These are phyloP conservation scores for Brachynemurus nebulosus DNA, from an alignment of 2,888 invertebrate genomes.

Conservation along the genomic window DNA sequence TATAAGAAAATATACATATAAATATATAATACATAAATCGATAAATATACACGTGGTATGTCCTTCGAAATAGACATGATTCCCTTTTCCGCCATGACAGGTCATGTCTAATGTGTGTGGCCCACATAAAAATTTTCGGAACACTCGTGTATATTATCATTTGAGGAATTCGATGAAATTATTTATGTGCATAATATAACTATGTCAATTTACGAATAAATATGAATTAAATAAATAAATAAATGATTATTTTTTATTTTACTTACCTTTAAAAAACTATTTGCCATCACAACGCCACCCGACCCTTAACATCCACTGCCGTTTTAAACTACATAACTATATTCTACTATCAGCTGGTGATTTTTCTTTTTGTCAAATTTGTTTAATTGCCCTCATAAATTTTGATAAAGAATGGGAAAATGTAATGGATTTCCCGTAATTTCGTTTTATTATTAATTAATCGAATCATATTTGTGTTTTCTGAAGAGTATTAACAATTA, in stretches of 20 bases:
- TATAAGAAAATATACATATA: too few relatives aligned
- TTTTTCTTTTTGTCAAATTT: slow-evolving; percentile 9
- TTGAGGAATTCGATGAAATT: too few relatives aligned
- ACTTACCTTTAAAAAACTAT: slow-evolving; percentile 66
- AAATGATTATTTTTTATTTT: not conserved
- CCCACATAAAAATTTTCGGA: slow-evolving; percentile 7
- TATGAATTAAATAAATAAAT: too few relatives aligned
- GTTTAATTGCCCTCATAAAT: slow-evolving; percentile 1
- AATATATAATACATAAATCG: too few relatives aligned
- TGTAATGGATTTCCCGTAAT: not conserved
- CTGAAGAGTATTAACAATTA: not conserved
- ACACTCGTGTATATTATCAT: too few relatives aligned
- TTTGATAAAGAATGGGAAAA: not conserved
- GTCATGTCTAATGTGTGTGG: slow-evolving; percentile 8
- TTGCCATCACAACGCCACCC: slow-evolving; percentile 69
- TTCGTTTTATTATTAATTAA: not conserved
- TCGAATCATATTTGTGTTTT: not conserved
- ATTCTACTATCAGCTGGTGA: not conserved
- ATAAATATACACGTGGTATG: slow-evolving; percentile 9
- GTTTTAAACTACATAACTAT: slow-evolving; percentile 25
- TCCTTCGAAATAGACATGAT: slow-evolving; percentile 5
- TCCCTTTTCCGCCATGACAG: slow-evolving; percentile 10
- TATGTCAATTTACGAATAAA: too few relatives aligned
- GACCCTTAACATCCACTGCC: slow-evolving; percentile 63
- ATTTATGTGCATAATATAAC: too few relatives aligned